Evolutionary conservation across 1,140 invertebrate genomes (phyloP).

Genomic region (Zaprionus lachaisei): DNA sequence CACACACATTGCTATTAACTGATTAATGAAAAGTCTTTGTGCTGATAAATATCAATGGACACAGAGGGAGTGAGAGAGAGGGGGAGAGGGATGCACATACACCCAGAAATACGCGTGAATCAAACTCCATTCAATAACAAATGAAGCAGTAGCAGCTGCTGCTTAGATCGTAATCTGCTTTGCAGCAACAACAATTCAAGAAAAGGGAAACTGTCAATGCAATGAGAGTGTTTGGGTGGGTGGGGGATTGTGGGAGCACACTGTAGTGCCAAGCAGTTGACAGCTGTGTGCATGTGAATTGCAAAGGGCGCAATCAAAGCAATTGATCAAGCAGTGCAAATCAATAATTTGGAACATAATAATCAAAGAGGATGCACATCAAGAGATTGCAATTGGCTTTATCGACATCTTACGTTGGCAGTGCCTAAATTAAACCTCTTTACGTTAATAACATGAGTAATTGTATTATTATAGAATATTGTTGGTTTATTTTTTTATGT

Average conservation of each 20-base stretch:
- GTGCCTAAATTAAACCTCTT: too few relatives aligned
- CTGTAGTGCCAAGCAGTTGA: not conserved
- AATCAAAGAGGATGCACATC: too few relatives aligned
- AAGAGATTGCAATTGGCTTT: too few relatives aligned
- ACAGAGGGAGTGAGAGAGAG: not conserved
- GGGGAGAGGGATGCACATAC: not conserved
- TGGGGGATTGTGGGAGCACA: too few relatives aligned
- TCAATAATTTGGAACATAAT: too few relatives aligned
- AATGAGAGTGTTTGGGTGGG: not conserved
- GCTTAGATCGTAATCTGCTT: not conserved
- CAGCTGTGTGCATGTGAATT: not conserved
- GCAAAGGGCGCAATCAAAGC: not conserved
- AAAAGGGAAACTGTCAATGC: not conserved
- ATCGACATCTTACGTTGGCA: too few relatives aligned
- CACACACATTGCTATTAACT: constrained; percentile 37
- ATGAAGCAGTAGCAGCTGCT: not conserved
- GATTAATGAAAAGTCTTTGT: constrained; percentile 41
- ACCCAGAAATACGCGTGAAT: not conserved
- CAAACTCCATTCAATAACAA: not conserved
- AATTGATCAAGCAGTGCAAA: not conserved
- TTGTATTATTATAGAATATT: too few relatives aligned
- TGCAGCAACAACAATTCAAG: not conserved
- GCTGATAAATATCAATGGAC: constrained; percentile 12
- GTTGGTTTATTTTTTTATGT: too few relatives aligned
- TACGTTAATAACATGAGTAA: too few relatives aligned